Percentiles rank a stretch among this genome's conserved stretches.
Evolutionary conservation across 2,797 vertebrate genomes (phyloP).

Genomic region (Bradypodion pumilum): DNA sequence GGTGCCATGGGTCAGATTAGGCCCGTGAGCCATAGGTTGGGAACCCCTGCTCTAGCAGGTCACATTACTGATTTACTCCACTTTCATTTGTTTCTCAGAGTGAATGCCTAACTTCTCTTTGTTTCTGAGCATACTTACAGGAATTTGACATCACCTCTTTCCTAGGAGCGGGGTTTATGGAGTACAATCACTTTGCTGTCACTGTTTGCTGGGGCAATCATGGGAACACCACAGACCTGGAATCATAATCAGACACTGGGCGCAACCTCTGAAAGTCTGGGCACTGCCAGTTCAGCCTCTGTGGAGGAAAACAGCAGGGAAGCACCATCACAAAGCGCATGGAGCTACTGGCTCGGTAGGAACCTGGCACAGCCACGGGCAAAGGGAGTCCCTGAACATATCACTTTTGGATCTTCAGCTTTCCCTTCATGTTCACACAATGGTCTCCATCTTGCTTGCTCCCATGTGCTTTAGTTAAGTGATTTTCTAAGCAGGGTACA

Average conservation of each 20-base stretch:
- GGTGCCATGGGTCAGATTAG: too few species aligned
- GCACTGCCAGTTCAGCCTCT: slow-evolving; percentile 15
- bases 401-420: background rate
- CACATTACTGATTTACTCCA: background rate
- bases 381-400: background rate
- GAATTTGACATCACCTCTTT: slow-evolving; percentile 13
- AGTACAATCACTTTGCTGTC: slow-evolving; percentile 62
- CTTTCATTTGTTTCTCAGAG: background rate
- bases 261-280: background rate
- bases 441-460: background rate
- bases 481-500: background rate
- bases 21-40: too few species aligned
- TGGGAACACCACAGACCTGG: slow-evolving; percentile 30
- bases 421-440: background rate
- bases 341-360: slow-evolving; percentile 56
- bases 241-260: slow-evolving; percentile 58
- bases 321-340: background rate
- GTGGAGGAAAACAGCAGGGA: slow-evolving; percentile 36
- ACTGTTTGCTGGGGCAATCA: slow-evolving; percentile 63
- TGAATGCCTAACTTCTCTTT: background rate
- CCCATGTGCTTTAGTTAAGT: background rate
- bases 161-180: slow-evolving; percentile 64
- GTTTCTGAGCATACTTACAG: background rate
- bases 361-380: background rate
- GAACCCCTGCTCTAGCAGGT: too few species aligned